Conservation (phyloP, 2,888 invertebrate genomes). For the Sturmia bella region DNA sequence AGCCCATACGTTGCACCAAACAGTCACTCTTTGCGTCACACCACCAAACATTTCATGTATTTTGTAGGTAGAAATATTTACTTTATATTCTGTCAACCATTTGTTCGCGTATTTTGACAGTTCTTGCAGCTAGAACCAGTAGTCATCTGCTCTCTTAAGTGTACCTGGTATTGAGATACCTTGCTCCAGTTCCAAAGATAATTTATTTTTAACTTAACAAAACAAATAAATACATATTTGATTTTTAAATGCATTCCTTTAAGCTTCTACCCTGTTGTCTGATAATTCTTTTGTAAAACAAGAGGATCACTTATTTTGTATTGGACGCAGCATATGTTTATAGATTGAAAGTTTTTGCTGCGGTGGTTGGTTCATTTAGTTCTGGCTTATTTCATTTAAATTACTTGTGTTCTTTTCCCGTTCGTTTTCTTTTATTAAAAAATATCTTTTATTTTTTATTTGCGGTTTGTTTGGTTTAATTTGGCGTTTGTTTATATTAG, state of each 20-base stretch:
- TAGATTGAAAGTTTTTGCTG: slow-evolving; percentile 23
- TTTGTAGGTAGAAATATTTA: too few relatives aligned
- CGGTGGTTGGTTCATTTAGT: slow-evolving; percentile 42
- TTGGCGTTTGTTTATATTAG: slow-evolving; percentile 66
- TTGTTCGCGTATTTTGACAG: too few relatives aligned
- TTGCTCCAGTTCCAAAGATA: too few relatives aligned
- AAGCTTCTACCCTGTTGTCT: slow-evolving; percentile 5
- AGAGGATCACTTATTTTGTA: slow-evolving; percentile 12
- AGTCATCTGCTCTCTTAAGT: too few relatives aligned
- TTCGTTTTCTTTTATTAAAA: slow-evolving; percentile 62
- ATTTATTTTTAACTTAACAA: too few relatives aligned
- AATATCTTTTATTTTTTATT: slow-evolving; percentile 35
- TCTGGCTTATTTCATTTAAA: slow-evolving; percentile 49
- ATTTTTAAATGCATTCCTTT: slow-evolving; percentile 15
- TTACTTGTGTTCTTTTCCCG: slow-evolving; percentile 38
- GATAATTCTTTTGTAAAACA: slow-evolving; percentile 20
- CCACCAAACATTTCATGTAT: too few relatives aligned
- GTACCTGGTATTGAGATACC: too few relatives aligned
- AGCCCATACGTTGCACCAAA: too few relatives aligned
- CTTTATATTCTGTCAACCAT: too few relatives aligned
- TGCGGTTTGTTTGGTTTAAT: slow-evolving; percentile 51
- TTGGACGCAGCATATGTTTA: slow-evolving; percentile 29
- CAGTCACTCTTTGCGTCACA: too few relatives aligned
- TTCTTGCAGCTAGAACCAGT: too few relatives aligned
- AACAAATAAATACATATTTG: not conserved